Evolutionary conservation across 2,888 invertebrate species (phyloP).

Genomic region (Brachylomia viminalis): DNA sequence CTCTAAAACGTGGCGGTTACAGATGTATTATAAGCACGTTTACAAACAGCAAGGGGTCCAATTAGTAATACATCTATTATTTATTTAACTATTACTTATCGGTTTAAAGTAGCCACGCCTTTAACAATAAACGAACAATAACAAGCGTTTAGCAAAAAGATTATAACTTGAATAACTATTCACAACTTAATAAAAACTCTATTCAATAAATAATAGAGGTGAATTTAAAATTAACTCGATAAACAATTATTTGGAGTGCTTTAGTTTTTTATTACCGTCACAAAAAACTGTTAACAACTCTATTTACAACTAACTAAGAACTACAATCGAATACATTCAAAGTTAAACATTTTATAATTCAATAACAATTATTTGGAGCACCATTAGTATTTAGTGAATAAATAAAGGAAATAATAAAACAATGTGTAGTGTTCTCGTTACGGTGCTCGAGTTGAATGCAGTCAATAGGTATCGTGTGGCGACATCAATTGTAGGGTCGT

Average conservation of each 20-base stretch:
- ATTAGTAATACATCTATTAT: slow-evolving; percentile 58
- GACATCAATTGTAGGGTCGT: slow-evolving; percentile 56
- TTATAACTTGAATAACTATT: slow-evolving; percentile 22
- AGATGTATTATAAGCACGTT: neutral
- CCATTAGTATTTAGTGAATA: slow-evolving; percentile 61
- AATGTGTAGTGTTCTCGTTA: slow-evolving; percentile 62
- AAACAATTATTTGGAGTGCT: slow-evolving; percentile 20
- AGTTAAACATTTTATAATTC: slow-evolving; percentile 36
- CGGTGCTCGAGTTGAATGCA: slow-evolving; percentile 57
- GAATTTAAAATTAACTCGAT: neutral
- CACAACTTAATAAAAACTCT: slow-evolving; percentile 20
- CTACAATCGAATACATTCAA: slow-evolving; percentile 8
- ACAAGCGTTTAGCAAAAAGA: slow-evolving; percentile 38
- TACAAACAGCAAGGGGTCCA: slow-evolving; percentile 39
- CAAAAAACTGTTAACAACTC: slow-evolving; percentile 19
- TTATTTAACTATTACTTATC: slow-evolving; percentile 63
- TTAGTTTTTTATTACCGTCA: slow-evolving; percentile 17
- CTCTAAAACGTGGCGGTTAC: slow-evolving; percentile 13
- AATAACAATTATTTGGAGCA: slow-evolving; percentile 62
- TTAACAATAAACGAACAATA: slow-evolving; percentile 61
- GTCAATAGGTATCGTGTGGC: slow-evolving; percentile 73
- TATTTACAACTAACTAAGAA: slow-evolving; percentile 5
- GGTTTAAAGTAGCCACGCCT: slow-evolving; percentile 66
- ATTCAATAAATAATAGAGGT: slow-evolving; percentile 7
- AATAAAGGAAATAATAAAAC: slow-evolving; percentile 64